phyloP scores from a whole-genome alignment of 2,888 invertebrate species.

The Branchipolynoe longqiensis region DNA sequence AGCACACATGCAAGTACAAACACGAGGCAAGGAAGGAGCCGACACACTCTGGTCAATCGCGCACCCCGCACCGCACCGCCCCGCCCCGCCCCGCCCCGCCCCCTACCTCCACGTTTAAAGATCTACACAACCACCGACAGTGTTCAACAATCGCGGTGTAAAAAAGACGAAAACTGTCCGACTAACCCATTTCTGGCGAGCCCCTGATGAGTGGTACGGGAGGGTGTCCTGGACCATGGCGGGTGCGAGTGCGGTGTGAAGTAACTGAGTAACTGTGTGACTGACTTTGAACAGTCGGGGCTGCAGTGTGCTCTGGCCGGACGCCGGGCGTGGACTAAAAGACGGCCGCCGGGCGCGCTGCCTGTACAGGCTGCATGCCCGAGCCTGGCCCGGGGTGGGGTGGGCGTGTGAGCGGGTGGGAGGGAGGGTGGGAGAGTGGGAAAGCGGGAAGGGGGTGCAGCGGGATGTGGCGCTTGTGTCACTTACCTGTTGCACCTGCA shows the following conservation, averaged over 20 bases:
- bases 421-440: slow-evolving; percentile 11
- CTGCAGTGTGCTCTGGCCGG: not conserved
- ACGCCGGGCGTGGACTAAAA: not conserved
- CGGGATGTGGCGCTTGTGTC: slow-evolving; percentile 23
- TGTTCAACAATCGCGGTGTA: not conserved
- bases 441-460: not conserved
- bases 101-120: not conserved
- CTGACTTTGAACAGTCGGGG: not conserved
- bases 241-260: not conserved
- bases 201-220: not conserved
- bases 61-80: no score
- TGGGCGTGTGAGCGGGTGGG: not conserved
- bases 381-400: not conserved
- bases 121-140: not conserved
- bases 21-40: not conserved
- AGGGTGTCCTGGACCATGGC: slow-evolving; percentile 28
- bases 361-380: not conserved
- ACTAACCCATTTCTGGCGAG: slow-evolving; percentile 35
- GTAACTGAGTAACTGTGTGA: not conserved
- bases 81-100: not conserved
- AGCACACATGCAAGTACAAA: slow-evolving; percentile 23
- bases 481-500: slow-evolving; percentile 66
- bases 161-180: not conserved
- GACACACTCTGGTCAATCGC: not conserved
- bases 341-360: not conserved